phyloP scores from a whole-genome alignment of 2,113 vertebrate species.

The Pelecanoides urinatrix region DNA sequence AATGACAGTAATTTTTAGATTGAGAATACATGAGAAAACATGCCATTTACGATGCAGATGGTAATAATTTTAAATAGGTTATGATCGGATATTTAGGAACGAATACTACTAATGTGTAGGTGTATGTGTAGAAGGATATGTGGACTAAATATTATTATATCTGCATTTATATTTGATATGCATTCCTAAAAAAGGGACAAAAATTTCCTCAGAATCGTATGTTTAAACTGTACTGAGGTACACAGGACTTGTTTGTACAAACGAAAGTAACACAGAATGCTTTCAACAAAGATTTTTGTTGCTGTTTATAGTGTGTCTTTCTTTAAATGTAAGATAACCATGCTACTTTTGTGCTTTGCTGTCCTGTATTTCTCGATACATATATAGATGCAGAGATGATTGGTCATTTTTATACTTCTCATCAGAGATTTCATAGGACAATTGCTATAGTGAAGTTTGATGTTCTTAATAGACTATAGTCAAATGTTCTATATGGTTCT shows the following conservation, averaged over 20 bases:
- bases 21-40: neutral
- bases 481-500: neutral
- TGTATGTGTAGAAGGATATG: neutral
- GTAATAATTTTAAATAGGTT: neutral
- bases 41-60: neutral
- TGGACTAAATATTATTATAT: neutral
- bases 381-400: neutral
- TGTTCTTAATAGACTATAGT: neutral
- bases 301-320: neutral
- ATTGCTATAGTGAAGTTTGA: neutral
- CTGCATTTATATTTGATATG: neutral
- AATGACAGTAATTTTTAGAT: neutral
- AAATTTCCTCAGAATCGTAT: neutral
- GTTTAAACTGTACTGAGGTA: neutral
- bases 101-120: neutral
- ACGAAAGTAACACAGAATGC: neutral
- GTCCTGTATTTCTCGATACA: neutral
- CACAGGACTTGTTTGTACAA: neutral
- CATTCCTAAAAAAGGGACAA: neutral
- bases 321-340: neutral
- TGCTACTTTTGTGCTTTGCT: neutral
- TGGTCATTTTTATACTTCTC: neutral
- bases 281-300: neutral
- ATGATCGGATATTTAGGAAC: neutral
- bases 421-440: neutral